Base-by-base conservation (phyloP, 2,113 vertebrate species). In the Sapajus apella region DNA sequence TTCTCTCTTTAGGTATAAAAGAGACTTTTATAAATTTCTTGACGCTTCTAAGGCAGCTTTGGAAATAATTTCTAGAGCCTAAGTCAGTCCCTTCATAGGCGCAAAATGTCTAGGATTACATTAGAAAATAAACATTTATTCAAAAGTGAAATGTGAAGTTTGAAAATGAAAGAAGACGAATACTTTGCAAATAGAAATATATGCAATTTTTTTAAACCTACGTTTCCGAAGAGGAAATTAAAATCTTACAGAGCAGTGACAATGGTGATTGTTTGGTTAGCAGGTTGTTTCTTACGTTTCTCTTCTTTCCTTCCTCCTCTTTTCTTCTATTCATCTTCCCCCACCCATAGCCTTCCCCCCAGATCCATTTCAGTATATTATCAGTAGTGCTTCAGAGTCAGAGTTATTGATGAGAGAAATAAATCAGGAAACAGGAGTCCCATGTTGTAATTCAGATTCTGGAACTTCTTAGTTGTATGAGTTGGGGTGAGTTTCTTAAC, bases 181-280 rank as follows among this genome's bases (percentile, higher is more conserved):
- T 50, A 56, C 92, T 95, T 88, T 86, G 61, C 82, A 93, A 61
- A 77, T 68, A 93, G 88, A 88, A 86, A 45, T 58, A 37, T 17
- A 37, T 56, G 40, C 56, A 50, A 83, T 82, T 95, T 94, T 83
- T 83, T 75, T 45, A 30, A 27, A 85, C 55, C 80, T 55, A 58
- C 55, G 90, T 96, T 96, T 97, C 94, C 70, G 18, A 75, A 92
- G 96, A 97, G 95, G 97, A 95, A 93, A 97, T 94, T 85, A 95
- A 92, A 95, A 66, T 90, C 77, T 94, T 76, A 56, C 58, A 80
- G 40, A 45, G 80, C n/a, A 45, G n/a, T 18, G 64, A 55, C 86
- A 47, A 13, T 45, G 14, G 52, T 18, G 61, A 66, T 90, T 8
- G 12, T 83, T 72, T 21, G 18, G 73, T 73, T 47, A 56, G 73